Evolutionary conservation across 1,140 invertebrate species (phyloP), one percentile per base, ranked within the genome.

Genomic region (Parasteatoda tepidariorum): DNA sequence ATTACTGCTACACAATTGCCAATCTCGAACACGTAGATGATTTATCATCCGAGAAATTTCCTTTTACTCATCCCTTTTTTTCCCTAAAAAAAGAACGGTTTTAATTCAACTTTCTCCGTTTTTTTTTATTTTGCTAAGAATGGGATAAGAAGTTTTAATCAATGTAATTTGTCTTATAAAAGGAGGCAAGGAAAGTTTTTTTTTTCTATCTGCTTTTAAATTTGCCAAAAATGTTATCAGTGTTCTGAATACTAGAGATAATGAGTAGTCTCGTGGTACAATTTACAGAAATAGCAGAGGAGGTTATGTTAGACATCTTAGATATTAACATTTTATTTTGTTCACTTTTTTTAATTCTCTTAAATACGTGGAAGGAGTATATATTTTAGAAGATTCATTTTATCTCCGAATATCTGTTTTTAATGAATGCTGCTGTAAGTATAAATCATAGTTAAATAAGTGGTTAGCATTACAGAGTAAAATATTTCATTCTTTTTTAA

Each of bases 141-240:
- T n/a, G 55, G 31, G 57, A 33, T 75, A 75, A 61, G 33, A 24
- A 61, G 34, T 75, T 75, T 75, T 75, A 75, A 75, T 75, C 73
- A 75, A 75, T 41, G 73, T 75, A 75, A 75, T 75, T 75, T 75
- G 59, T 75, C 73, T 75, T 62, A 38, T 38, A 62, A 75, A 33
- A 31, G 6, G 24, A 34, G 38, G 31, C 11, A 41, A 48, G 18
- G 38, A 22, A 15, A 24, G 34, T 62, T 75, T 74, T 75, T 75
- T 24, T n/a, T 68, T 15, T 38, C 1, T 13, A 18, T 62, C 31
- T 75, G 28, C 22, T 75, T 26, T 38, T n/a, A 41, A 48, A 18
- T 13, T 48, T 48, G 9, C 18, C 38, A 48, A 57, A 57, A 75
- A 62, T 33, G 57, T 75, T 75, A 75, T 75, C 57, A 38, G 57